Evolutionary conservation across 1,140 invertebrate genomes (phyloP).

Genomic region (Drosophila repleta): DNA sequence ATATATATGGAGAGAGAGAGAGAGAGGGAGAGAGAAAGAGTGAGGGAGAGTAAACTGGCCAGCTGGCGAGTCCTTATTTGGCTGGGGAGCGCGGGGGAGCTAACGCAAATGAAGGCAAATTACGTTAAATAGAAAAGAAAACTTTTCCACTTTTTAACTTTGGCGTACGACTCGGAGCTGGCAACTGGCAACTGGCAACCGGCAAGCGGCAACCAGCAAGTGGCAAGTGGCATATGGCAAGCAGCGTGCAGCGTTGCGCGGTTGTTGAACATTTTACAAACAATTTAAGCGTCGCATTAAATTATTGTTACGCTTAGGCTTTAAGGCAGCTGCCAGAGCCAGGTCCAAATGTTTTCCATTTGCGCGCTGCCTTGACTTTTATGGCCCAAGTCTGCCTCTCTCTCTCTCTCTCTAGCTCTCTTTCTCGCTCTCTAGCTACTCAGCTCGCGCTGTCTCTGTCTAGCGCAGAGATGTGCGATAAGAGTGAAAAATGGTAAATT

Average conservation of each 20-base stretch:
- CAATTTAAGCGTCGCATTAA: slow-evolving; percentile 81
- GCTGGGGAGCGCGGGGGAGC: neutral
- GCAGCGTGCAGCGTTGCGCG: slow-evolving; percentile 45
- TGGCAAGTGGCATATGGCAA: slow-evolving; percentile 22
- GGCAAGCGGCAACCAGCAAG: slow-evolving; percentile 28
- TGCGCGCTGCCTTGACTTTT: slow-evolving; percentile 65
- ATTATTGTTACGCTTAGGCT: slow-evolving; percentile 82
- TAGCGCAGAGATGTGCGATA: slow-evolving; percentile 51
- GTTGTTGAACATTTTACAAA: slow-evolving; percentile 81
- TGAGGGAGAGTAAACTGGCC: slow-evolving; percentile 57
- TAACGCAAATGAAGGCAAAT: slow-evolving; percentile 77
- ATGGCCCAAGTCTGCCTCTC: slow-evolving; percentile 44
- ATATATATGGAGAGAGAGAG: neutral
- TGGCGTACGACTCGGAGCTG: slow-evolving; percentile 48
- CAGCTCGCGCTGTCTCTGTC: slow-evolving; percentile 10
- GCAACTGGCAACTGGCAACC: slow-evolving; percentile 14
- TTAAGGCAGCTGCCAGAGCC: slow-evolving; percentile 59
- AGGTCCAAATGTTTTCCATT: slow-evolving; percentile 61
- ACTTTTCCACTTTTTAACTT: slow-evolving; percentile 82
- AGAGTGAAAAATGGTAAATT: slow-evolving; percentile 83
- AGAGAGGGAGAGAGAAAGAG: neutral
- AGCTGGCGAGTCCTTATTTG: slow-evolving; percentile 21
- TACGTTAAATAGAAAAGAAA: slow-evolving; percentile 82
- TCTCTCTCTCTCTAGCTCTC: slow-evolving; percentile 5
- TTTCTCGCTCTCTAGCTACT: slow-evolving; percentile 9